Evolutionary conservation across 2,888 invertebrate genomes (phyloP), one percentile per base, ranked within the genome.

Genomic region (Heliothis peltigera): DNA sequence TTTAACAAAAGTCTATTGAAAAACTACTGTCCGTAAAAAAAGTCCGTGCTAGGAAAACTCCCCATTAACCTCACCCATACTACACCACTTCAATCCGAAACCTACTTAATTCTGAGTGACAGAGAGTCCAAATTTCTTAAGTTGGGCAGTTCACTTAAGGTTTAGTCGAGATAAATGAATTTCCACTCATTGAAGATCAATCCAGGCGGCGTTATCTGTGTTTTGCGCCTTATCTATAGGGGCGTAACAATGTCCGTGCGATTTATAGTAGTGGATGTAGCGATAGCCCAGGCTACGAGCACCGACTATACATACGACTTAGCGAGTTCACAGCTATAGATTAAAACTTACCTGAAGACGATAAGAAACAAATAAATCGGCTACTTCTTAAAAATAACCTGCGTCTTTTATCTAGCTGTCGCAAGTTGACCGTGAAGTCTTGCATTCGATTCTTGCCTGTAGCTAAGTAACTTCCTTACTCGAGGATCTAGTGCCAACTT

Each of bases 161-260:
- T 84, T 86, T 86, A 86, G 86, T 85, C 85, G 87, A 92, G 92
- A 93, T 93, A 93, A 93, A 94, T 94, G 92, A 93, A 93, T 93
- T 92, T 89, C 91, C 89, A 89, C 89, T 93, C 92, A 92, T 93
- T 93, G 92, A 84, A 92, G 93, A 94, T 94, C 93, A 94, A 93
- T 94, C 92, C 92, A 85, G 83, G 81, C 83, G 80, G 73, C 84
- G 91, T 91, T 92, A 93, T 93, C 93, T 87, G 89, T 92, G 91
- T 92, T 91, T 91, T 89, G 92, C 85, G 87, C 87, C 89, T 91
- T 92, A 92, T 91, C 92, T 89, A 69, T 69, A 79, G 84, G 84
- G 84, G 83, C 82, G 87, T 86, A 84, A 88, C 87, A 87, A 86
- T 81, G 87, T 85, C 87, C 76, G 82, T 75, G 67, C 84, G 87